Evolutionary conservation across 2,113 vertebrate species (phyloP).

Genomic region (Furnarius figulus): DNA sequence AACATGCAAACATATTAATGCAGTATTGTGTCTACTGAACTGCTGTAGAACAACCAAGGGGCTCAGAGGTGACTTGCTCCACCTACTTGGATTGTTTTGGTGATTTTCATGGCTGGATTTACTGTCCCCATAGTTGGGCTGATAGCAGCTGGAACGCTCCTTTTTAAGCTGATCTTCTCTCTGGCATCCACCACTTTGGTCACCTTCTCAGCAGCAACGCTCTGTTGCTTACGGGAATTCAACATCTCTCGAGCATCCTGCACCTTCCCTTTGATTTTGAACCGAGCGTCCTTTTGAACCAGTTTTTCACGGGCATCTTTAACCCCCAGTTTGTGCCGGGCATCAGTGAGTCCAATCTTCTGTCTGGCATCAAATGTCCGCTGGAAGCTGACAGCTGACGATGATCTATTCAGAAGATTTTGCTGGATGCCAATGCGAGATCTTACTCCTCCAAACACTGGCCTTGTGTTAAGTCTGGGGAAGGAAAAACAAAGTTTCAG

Average conservation of each 20-base stretch:
- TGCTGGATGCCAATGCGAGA: constrained; percentile 76
- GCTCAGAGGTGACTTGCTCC: neutral
- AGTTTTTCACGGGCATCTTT: constrained; percentile 95
- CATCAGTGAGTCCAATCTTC: constrained; percentile 89
- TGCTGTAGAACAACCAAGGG: neutral
- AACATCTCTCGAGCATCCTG: constrained; percentile 94
- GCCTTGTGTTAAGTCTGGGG: constrained; percentile 68
- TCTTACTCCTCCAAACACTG: constrained; percentile 71
- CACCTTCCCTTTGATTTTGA: constrained; percentile 89
- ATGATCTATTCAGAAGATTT: constrained; percentile 54
- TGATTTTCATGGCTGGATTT: constrained; percentile 87
- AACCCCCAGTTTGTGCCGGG: constrained; percentile 86
- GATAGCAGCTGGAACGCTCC: constrained; percentile 77
- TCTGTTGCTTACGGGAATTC: constrained; percentile 89
- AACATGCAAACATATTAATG: neutral
- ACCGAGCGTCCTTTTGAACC: constrained; percentile 90
- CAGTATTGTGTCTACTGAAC: neutral
- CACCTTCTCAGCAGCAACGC: constrained; percentile 72
- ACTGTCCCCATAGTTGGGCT: constrained; percentile 64
- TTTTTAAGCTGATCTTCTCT: constrained; percentile 91
- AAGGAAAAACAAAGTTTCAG: fast-evolving
- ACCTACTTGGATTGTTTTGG: constrained; percentile 95
- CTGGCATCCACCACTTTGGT: constrained; percentile 89
- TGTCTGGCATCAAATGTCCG: constrained; percentile 90
- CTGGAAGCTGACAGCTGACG: constrained; percentile 67